Percentiles rank a stretch among this genome's conserved stretches.
phyloP scores from a whole-genome alignment of 1,140 invertebrate species.

The Grapholita molesta region DNA sequence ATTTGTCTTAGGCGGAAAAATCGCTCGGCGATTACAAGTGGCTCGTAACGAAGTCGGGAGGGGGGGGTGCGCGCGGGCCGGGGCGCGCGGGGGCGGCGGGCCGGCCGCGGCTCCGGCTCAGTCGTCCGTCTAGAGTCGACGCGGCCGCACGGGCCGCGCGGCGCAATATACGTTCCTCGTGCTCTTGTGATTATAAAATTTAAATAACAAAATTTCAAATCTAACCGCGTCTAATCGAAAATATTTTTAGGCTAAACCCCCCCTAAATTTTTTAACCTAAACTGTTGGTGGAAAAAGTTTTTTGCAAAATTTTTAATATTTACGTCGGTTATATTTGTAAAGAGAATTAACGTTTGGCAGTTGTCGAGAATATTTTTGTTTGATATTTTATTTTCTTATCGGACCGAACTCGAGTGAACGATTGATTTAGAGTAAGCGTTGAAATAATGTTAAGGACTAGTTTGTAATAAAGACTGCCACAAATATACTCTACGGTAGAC shows the following conservation, averaged over 20 bases:
- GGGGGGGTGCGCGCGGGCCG: slow-evolving; percentile 35
- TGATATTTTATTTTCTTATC: slow-evolving; percentile 65
- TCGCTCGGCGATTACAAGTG: slow-evolving; percentile 75
- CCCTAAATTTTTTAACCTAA: slow-evolving; percentile 60
- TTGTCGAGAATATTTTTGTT: slow-evolving; percentile 72
- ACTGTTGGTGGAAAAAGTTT: slow-evolving; percentile 62
- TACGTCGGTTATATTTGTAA: slow-evolving; percentile 74
- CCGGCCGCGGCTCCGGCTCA: slow-evolving; percentile 55
- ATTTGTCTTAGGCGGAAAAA: slow-evolving; percentile 77
- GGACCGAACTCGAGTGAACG: slow-evolving; percentile 56
- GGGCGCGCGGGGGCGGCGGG: slow-evolving; percentile 39
- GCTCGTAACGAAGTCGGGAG: slow-evolving; percentile 74
- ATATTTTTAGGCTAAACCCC: slow-evolving; percentile 74
- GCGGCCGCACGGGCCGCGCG: slow-evolving; percentile 72
- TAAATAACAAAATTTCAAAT: slow-evolving; percentile 67
- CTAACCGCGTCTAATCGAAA: slow-evolving; percentile 67
- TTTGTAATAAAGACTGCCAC: slow-evolving; percentile 50
- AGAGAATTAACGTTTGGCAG: slow-evolving; percentile 72
- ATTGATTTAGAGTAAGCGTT: slow-evolving; percentile 41
- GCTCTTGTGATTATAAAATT: slow-evolving; percentile 76
- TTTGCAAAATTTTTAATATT: slow-evolving; percentile 76
- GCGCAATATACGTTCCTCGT: slow-evolving; percentile 75
- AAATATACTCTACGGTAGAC: slow-evolving; percentile 39
- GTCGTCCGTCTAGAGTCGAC: slow-evolving; percentile 74
- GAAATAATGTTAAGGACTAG: slow-evolving; percentile 43